Evolutionary conservation across 2,888 invertebrate species (phyloP).

Genomic region (Balanococcus diminutus): DNA sequence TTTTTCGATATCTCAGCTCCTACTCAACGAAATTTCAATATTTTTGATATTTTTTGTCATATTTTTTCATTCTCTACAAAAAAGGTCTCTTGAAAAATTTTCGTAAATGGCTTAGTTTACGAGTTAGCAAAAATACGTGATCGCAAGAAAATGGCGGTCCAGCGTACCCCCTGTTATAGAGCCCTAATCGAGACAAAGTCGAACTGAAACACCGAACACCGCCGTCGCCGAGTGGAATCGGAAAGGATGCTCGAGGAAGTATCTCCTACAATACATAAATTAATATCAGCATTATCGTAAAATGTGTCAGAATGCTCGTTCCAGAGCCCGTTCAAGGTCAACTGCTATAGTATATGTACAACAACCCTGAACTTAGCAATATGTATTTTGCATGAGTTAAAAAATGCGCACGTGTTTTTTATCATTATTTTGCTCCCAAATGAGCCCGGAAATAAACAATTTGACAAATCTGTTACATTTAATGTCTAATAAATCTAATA

Average conservation of each 20-base stretch:
- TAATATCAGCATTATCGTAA: constrained; percentile 32
- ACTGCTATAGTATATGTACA: neutral
- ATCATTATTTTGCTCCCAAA: neutral
- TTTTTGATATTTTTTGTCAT: too few species aligned
- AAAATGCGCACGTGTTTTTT: constrained; percentile 15
- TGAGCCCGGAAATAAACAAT: neutral
- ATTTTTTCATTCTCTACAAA: too few species aligned
- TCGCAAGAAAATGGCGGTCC: too few species aligned
- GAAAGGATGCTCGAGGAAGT: constrained; percentile 37
- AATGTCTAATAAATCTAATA: neutral
- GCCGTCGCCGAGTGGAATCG: neutral
- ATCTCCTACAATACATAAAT: constrained; percentile 4
- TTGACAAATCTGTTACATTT: constrained; percentile 1
- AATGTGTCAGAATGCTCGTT: constrained; percentile 25
- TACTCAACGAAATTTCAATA: too few species aligned
- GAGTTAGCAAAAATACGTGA: too few species aligned
- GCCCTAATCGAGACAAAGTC: constrained; percentile 3
- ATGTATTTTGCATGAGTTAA: constrained; percentile 20
- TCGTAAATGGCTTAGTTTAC: too few species aligned
- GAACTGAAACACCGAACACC: too few species aligned
- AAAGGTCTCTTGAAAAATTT: too few species aligned
- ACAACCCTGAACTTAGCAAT: constrained; percentile 27
- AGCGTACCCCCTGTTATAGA: too few species aligned
- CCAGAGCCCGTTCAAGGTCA: constrained; percentile 29
- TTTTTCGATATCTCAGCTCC: too few species aligned